phyloP scores from a whole-genome alignment of 1,140 invertebrate genomes.

The Mya arenaria region DNA sequence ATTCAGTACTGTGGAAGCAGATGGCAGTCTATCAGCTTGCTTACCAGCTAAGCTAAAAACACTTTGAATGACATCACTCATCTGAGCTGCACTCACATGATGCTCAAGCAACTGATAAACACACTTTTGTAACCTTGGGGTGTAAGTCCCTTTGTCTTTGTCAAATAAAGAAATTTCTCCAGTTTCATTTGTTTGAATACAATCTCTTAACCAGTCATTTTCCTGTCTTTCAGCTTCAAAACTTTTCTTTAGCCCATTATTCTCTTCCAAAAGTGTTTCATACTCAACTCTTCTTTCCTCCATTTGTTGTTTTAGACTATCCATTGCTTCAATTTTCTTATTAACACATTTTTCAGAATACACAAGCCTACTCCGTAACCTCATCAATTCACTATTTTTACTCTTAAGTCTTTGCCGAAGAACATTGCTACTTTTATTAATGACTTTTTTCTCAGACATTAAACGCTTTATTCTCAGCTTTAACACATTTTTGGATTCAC shows the following conservation, averaged over 20 bases:
- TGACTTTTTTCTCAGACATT: no score
- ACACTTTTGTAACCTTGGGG: conserved; percentile 10
- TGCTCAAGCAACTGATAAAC: conserved; percentile 14
- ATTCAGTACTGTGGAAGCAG: background rate
- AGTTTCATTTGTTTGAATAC: no score
- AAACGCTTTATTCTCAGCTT: no score
- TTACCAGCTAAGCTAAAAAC: conserved; percentile 2
- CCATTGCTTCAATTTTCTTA: background rate
- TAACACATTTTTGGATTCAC: no score
- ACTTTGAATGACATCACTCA: background rate
- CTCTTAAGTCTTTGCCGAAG: no score
- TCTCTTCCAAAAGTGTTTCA: background rate
- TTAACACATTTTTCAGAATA: no score
- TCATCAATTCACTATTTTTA: no score
- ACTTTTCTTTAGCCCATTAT: background rate
- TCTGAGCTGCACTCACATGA: background rate
- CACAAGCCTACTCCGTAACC: no score
- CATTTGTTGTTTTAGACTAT: background rate
- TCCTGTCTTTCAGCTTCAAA: no score
- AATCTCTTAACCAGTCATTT: no score
- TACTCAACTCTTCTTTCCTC: background rate
- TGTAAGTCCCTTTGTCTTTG: background rate
- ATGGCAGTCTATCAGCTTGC: conserved; percentile 2
- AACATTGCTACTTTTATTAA: no score
- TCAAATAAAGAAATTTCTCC: conserved; percentile 2